phyloP scores from a whole-genome alignment of 1,140 invertebrate species.

The Lethocerus indicus region DNA sequence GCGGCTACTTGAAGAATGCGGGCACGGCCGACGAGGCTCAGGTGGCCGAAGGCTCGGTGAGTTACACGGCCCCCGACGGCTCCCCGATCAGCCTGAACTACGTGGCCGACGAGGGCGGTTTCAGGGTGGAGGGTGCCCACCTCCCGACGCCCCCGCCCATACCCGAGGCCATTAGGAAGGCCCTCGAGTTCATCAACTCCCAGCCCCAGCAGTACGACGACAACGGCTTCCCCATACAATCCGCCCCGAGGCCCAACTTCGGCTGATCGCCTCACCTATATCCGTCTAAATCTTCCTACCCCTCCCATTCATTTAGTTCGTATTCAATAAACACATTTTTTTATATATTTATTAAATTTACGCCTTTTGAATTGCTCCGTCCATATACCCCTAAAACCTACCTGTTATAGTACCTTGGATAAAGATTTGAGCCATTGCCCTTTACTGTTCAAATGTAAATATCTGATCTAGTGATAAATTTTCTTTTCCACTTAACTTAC shows the following conservation, averaged over 20 bases:
- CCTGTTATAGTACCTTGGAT: too few relatives aligned
- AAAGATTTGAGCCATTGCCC: too few relatives aligned
- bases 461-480: too few relatives aligned
- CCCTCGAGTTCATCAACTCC: slow-evolving; percentile 6
- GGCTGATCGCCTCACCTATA: too few relatives aligned
- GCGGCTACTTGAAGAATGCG: slow-evolving; percentile 35
- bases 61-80: slow-evolving; percentile 57
- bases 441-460: too few relatives aligned
- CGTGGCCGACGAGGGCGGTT: slow-evolving; percentile 69
- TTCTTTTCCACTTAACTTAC: too few relatives aligned
- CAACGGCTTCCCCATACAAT: slow-evolving; percentile 2
- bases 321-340: too few relatives aligned
- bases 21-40: slow-evolving; percentile 25
- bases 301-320: too few relatives aligned
- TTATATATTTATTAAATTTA: too few relatives aligned
- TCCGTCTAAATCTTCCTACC: too few relatives aligned
- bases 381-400: too few relatives aligned
- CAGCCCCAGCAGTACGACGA: slow-evolving; percentile 12
- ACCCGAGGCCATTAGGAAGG: slow-evolving; percentile 25
- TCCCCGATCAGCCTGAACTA: slow-evolving; percentile 49
- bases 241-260: background rate
- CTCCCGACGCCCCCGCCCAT: slow-evolving; percentile 71
- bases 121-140: slow-evolving; percentile 62
- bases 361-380: too few relatives aligned
- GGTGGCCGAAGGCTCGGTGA: slow-evolving; percentile 19